Evolutionary conservation across 2,113 vertebrate species (phyloP).

Genomic region (Microcebus jonahi): DNA sequence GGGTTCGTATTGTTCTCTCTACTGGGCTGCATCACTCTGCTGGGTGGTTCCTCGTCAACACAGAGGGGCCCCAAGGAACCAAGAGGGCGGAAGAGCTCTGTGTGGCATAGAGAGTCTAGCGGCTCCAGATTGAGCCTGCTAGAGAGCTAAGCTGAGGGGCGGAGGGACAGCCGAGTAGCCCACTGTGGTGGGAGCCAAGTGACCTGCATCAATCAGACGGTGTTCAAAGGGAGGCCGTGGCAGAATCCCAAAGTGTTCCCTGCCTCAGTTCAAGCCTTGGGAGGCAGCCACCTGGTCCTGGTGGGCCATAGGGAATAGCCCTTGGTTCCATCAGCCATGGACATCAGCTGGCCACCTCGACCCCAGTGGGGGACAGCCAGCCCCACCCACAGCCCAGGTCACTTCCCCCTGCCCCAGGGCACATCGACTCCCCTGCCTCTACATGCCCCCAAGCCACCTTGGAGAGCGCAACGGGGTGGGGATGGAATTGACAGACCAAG

Average conservation of each 20-base stretch:
- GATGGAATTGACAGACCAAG: neutral
- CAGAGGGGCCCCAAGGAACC: neutral
- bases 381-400: neutral
- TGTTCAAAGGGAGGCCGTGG: neutral
- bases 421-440: neutral
- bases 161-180: neutral
- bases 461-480: fast-evolving
- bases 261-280: neutral
- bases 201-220: neutral
- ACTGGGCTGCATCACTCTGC: neutral
- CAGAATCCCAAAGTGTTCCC: neutral
- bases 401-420: neutral
- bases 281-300: neutral
- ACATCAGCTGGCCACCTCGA: neutral
- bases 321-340: neutral
- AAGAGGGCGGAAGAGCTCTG: neutral
- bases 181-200: neutral
- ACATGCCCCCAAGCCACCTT: neutral
- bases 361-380: neutral
- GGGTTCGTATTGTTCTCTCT: neutral
- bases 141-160: neutral
- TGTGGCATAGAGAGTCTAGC: neutral
- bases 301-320: neutral
- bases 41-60: neutral
- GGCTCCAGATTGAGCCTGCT: neutral